A percentile compares a stretch with the other conserved stretches of the same genome.
Conservation (phyloP, 2,797 vertebrate species). For the Scarus forsteni region DNA sequence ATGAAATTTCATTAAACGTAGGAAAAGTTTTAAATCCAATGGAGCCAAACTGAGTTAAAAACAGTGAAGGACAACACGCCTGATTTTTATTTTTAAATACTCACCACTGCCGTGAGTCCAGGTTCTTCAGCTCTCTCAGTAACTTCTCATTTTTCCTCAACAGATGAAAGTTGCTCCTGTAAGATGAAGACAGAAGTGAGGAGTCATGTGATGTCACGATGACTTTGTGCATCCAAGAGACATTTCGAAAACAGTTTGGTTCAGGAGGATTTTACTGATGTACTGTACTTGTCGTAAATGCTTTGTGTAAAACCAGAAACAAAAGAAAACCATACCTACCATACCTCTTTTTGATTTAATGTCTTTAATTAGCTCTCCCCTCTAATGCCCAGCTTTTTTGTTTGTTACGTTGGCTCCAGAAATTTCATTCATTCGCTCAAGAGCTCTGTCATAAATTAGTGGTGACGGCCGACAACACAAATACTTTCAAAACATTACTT, state of each 20-base stretch:
- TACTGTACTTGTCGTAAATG: no score
- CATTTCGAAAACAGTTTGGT: neutral
- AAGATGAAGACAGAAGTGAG: conserved; percentile 28
- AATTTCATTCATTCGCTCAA: no score
- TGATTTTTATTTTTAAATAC: conserved; percentile 54
- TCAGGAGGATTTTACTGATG: no score
- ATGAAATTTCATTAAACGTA: neutral
- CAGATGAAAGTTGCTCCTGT: conserved; percentile 97
- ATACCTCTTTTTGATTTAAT: no score
- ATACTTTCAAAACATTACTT: no score
- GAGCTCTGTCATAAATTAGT: no score
- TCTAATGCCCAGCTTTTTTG: no score
- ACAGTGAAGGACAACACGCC: neutral
- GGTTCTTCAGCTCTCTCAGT: conserved; percentile 96
- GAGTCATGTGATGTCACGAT: neutral
- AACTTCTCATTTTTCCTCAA: conserved; percentile 99
- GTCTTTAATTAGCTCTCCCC: no score
- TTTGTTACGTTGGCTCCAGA: no score
- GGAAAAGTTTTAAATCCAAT: neutral
- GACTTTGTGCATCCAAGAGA: neutral
- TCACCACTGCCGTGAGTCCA: conserved; percentile 98
- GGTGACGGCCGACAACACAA: no score
- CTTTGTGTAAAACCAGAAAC: no score
- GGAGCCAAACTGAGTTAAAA: neutral
- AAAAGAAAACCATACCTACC: no score